Evolutionary conservation across 2,113 vertebrate genomes (phyloP), one percentile per base, ranked within the genome.

Genomic region (Xyliphius kryptos): DNA sequence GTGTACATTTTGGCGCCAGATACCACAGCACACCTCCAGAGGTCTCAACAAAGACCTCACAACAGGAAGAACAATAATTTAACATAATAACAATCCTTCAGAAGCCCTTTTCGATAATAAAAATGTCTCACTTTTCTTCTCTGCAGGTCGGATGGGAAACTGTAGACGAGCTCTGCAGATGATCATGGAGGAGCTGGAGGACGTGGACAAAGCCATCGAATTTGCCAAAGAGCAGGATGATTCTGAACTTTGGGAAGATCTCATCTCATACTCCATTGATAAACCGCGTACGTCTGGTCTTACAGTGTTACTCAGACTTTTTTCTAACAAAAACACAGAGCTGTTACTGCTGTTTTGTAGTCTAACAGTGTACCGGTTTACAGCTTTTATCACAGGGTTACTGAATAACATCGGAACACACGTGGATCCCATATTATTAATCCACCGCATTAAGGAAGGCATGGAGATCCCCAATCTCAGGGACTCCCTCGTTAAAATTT

Each of bases 191-290:
- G 95, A 99, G 71, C 61, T 97, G 68, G 87, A 80, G 17, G 85
- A 98, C 3, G 96, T 99, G 55, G 95, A 98, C 79, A 99, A 98
- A 79, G 95, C 96, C 40, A 99, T 99, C 58, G 96, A 99, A 65
- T 99, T 99, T 73, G 96, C 95, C 52, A 99, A 99, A 78, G 96
- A 99, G 63, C 96, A 99, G 74, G 95, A 99, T 5, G 96, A 99
- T 6, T 89, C 82, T 41, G 96, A 99, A 70, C 90, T 99, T 40
- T 99, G 95, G 95, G 95, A 98, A 75, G 94, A 99, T 67, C 92
- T 99, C 66, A 99, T 99, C 79, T 85, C 93, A 1, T 97, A 97
- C 76, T 98, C 96, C 19, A 99, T 99, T 0, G 95, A 98, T 77
- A 99, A 99, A 75, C 96, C 96, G 65, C 94, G 95, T 98, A 88